These are phyloP conservation scores for Leptura quadrifasciata DNA, from an alignment of 2,888 invertebrate genomes.

Conservation along the genomic window DNA sequence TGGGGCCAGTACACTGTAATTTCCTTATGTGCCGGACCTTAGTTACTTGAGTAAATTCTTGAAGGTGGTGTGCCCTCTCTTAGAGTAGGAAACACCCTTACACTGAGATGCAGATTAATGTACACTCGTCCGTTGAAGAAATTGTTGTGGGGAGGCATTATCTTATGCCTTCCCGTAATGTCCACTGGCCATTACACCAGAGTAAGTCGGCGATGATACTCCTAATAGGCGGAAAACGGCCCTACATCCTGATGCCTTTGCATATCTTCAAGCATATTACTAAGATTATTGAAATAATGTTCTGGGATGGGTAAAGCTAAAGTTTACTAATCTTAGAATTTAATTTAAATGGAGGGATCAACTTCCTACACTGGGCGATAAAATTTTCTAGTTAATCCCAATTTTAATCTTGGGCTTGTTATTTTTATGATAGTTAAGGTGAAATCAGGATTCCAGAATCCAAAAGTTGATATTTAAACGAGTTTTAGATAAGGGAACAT, in stretches of 20 bases:
- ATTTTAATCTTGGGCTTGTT: background rate
- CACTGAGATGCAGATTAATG: slow-evolving; percentile 72
- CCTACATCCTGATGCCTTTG: slow-evolving; percentile 53
- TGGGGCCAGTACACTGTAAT: slow-evolving; percentile 67
- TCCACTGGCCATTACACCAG: slow-evolving; percentile 54
- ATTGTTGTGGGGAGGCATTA: slow-evolving; percentile 68
- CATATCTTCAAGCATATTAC: slow-evolving; percentile 61
- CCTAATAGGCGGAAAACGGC: slow-evolving; percentile 67
- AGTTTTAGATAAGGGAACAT: too few species aligned
- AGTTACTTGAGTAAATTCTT: slow-evolving; percentile 59
- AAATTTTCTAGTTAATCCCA: background rate
- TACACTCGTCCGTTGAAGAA: slow-evolving; percentile 73
- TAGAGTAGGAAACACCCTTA: slow-evolving; percentile 66
- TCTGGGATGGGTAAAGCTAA: slow-evolving; percentile 43
- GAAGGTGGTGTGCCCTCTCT: slow-evolving; percentile 63
- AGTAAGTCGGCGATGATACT: slow-evolving; percentile 43
- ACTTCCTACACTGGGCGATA: background rate
- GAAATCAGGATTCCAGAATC: too few species aligned
- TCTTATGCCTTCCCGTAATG: slow-evolving; percentile 56
- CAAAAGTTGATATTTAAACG: too few species aligned
- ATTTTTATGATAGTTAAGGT: too few species aligned
- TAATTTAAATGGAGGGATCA: slow-evolving; percentile 47
- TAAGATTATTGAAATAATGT: slow-evolving; percentile 62
- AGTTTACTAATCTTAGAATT: slow-evolving; percentile 54
- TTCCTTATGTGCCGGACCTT: slow-evolving; percentile 68